Evolutionary conservation across 2,113 vertebrate species (phyloP), one percentile per base, ranked within the genome.

Genomic region (Phyllostomus hastatus): DNA sequence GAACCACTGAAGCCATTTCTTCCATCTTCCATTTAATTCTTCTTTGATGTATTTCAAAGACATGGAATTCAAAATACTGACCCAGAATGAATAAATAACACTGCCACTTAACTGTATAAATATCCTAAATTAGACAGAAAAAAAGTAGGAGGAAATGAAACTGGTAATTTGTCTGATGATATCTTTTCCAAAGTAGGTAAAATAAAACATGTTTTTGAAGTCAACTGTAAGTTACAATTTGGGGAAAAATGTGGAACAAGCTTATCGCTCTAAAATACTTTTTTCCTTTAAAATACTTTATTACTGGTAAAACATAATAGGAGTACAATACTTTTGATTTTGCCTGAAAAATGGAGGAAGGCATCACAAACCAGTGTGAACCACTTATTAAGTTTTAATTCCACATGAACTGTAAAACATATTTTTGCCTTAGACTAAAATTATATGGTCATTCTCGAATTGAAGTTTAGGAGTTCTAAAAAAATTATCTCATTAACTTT

Each of bases 11-110:
- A 72, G 38, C 16, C 46, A 35, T 82, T 92, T 84, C 33, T 72
- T 82, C 54, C 38, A 22, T 72, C 61, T 75, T 52, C 17, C 12
- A 59, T 50, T 81, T 83, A 88, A 88, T 66, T 67, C 26, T 72
- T 33, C 52, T 95, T 61, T 85, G 88, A 91, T 91, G 41, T n/a
- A 70, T 93, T 80, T 93, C 78, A 85, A 80, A 95, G 50, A 88
- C 54, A 76, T 81, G 50, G 57, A 75, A 91, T 91, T 88, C 43
- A 95, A 94, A 80, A 84, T 43, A 67, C 64, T 54, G 64, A 88
- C 19, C 57, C n/a, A 35, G 54, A 88, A 67, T 33, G 19, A 94
- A 73, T 85, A 67, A 66, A 88, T 90, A 76, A 84, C 64, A 59
- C 35, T 90, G 75, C 64, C 15, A 64, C 69, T 91, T 91, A 90